phyloP scores from a whole-genome alignment of 2,113 vertebrate species.

The Coptodon rendalli region DNA sequence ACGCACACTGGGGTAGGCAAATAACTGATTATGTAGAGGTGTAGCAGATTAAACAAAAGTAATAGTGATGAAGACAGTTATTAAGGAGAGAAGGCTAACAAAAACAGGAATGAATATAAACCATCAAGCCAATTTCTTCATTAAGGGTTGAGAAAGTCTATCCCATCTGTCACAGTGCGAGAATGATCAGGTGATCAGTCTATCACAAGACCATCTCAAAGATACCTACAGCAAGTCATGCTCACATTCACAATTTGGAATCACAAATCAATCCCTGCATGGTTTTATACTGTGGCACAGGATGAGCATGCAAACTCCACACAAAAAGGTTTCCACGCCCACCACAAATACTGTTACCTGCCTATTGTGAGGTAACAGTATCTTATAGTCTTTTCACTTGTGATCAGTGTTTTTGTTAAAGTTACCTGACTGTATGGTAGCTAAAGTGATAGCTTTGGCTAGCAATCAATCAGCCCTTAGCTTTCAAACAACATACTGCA shows the following conservation, averaged over 20 bases:
- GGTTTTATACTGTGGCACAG: neutral
- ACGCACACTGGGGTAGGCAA: neutral
- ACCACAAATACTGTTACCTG: neutral
- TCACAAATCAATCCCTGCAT: neutral
- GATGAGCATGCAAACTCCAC: neutral
- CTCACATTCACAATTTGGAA: neutral
- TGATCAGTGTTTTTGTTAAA: neutral
- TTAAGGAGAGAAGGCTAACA: neutral
- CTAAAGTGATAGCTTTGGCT: neutral
- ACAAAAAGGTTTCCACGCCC: neutral
- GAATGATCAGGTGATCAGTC: neutral
- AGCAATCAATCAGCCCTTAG: neutral
- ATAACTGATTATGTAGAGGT: neutral
- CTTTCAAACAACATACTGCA: neutral
- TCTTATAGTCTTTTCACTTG: neutral
- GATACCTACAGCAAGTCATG: too few species aligned
- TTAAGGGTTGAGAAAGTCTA: neutral
- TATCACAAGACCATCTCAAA: neutral
- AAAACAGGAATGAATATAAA: neutral
- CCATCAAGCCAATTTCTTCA: neutral
- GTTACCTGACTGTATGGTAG: neutral
- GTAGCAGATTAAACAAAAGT: neutral
- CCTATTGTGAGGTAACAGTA: neutral
- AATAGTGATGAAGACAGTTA: neutral
- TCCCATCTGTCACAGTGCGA: neutral